Evolutionary conservation across 2,888 invertebrate species (phyloP), one percentile per base, ranked within the genome.

Genomic region (Hesperia comma): DNA sequence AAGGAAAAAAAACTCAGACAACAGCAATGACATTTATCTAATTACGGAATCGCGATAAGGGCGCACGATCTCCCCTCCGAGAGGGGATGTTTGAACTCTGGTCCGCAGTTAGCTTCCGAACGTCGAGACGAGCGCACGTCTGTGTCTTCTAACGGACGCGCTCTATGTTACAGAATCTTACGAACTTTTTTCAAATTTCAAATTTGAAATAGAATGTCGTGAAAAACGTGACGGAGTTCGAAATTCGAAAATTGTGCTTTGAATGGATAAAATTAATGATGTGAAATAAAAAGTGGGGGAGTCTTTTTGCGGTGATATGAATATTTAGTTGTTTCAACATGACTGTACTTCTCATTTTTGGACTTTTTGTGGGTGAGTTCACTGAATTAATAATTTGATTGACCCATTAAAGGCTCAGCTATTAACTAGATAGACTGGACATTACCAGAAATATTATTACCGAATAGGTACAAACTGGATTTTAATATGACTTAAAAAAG

Each of bases 1-100:
- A 80, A 85, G 82, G 79, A 73, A 83, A 77, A 83, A 77, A 78
- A 79, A 79, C 74, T 81, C 80, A 87, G 85, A 88, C 87, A 86
- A 87, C 86, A 89, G 84, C 85, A 85, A 87, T 90, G 90, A 90
- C 90, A 91, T 90, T 91, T 88, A 90, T 92, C 91, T 92, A 91
- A 92, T 92, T 92, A 92, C 83, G 86, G 85, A 79, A 87, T 87
- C 87, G 88, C 85, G 91, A 90, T 90, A 88, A 86, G 84, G 82
- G 82, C 81, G 76, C 72, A 73, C 74, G 79, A 74, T 72, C 70
- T 72, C 70, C 33, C 32, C 26, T 6, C 58, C n/a, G 51, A 26
- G 62, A 49, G 77, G 76, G 73, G 70, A 71, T 73, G 70, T 70
- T 68, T 77, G 78, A 77, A 83, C 78, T 80, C 84, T 85, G 84